phyloP scores from a whole-genome alignment of 2,113 vertebrate genomes.

The Lophius piscatorius region DNA sequence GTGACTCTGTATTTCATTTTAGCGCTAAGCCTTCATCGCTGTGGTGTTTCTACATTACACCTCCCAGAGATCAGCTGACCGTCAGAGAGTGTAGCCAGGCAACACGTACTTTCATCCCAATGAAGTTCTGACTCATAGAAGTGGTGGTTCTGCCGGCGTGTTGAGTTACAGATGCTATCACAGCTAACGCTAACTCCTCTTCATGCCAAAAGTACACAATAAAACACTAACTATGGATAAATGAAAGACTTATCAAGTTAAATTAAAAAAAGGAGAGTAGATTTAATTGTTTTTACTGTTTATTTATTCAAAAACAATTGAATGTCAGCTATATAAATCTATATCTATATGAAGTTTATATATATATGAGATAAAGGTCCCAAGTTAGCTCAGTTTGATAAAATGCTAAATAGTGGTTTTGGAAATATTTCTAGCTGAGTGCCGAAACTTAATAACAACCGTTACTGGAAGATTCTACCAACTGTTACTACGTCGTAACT shows the following conservation, averaged over 20 bases:
- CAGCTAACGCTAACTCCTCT: conserved; percentile 6
- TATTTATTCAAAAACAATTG: too few species aligned
- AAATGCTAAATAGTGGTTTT: too few species aligned
- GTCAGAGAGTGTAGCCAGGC: conserved; percentile 41
- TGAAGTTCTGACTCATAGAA: conserved; percentile 11
- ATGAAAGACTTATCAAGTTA: too few species aligned
- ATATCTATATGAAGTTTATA: too few species aligned
- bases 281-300: too few species aligned
- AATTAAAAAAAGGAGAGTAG: too few species aligned
- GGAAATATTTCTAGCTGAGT: neutral
- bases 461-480: neutral
- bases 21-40: conserved; percentile 46
- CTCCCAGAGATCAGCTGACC: conserved; percentile 21
- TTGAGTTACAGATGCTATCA: conserved; percentile 3
- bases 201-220: too few species aligned
- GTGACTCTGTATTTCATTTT: conserved; percentile 35
- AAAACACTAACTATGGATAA: too few species aligned
- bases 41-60: conserved; percentile 13
- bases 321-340: too few species aligned
- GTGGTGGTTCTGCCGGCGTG: conserved; percentile 21
- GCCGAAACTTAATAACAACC: neutral
- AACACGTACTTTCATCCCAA: conserved; percentile 16
- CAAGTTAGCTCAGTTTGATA: too few species aligned
- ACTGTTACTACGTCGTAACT: too few species aligned
- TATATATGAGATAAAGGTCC: too few species aligned